Percentiles rank a stretch among this genome's conserved stretches.
These are phyloP conservation scores for Canis aureus DNA, from an alignment of 2,113 vertebrate species.

Conservation along the genomic window DNA sequence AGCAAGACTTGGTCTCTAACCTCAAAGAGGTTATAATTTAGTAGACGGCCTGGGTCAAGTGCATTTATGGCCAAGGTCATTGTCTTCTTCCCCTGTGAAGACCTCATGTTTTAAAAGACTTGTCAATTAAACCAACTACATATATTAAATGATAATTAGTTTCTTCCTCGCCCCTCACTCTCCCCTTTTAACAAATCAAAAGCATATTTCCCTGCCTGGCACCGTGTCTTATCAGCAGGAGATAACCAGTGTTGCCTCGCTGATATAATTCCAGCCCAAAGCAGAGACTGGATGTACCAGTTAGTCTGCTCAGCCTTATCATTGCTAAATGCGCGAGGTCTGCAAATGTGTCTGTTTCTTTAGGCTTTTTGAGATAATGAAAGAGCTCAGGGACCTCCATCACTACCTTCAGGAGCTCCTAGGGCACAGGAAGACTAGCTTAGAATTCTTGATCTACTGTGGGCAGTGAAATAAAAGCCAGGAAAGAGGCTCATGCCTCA, in stretches of 20 bases:
- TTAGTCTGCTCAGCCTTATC: background rate
- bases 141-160: conserved; percentile 24
- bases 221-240: background rate
- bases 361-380: conserved; percentile 39
- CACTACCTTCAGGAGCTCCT: background rate
- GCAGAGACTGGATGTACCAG: background rate
- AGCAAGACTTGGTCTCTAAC: background rate
- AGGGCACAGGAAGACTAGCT: background rate
- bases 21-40: background rate
- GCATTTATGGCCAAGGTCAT: background rate
- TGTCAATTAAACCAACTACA: conserved; percentile 40
- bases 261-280: background rate
- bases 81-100: background rate
- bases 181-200: conserved; percentile 31
- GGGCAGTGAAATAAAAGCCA: background rate
- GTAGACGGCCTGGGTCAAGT: background rate
- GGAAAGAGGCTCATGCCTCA: background rate
- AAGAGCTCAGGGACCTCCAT: background rate
- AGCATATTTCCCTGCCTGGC: background rate
- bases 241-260: background rate
- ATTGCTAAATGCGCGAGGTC: background rate
- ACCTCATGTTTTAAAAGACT: conserved; percentile 26
- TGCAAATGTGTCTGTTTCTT: background rate
- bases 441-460: background rate
- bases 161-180: background rate